These are phyloP conservation scores for Cheirogaleus major DNA, from an alignment of 2,797 vertebrate genomes.

Conservation along the genomic window DNA sequence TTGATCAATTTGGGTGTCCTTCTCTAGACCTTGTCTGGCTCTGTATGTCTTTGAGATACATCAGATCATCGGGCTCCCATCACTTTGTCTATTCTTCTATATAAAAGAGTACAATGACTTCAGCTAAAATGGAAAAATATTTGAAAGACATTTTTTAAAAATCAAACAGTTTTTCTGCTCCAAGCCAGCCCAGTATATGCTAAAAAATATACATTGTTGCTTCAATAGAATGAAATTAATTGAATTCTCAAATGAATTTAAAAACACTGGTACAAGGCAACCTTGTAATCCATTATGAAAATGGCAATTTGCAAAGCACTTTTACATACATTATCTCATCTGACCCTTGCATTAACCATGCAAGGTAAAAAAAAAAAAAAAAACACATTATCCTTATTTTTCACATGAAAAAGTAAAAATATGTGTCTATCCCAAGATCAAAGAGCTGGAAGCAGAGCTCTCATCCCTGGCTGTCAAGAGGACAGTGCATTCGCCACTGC, in stretches of 20 bases:
- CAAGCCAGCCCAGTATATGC: not conserved
- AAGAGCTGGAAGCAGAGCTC: not conserved
- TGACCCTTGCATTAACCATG: not conserved
- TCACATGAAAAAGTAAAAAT: not conserved
- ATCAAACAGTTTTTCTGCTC: slow-evolving; percentile 47
- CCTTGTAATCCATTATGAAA: slow-evolving; percentile 28
- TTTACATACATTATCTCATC: not conserved
- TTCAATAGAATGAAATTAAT: slow-evolving; percentile 42
- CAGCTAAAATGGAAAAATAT: slow-evolving; percentile 37
- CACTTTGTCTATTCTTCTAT: slow-evolving; percentile 41
- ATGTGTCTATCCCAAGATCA: not conserved
- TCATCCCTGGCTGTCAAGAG: not conserved
- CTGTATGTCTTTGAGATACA: slow-evolving; percentile 43
- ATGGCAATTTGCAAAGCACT: slow-evolving; percentile 5
- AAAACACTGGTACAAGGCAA: not conserved
- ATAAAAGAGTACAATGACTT: slow-evolving; percentile 47
- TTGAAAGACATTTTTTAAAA: slow-evolving; percentile 47
- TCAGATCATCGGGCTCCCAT: not conserved
- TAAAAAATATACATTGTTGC: slow-evolving; percentile 13
- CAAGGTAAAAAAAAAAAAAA: slow-evolving; percentile 23
- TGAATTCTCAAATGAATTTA: slow-evolving; percentile 41
- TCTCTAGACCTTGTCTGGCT: slow-evolving; percentile 52
- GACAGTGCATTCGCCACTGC: not conserved
- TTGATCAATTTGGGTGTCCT: slow-evolving; percentile 34
- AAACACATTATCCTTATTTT: not conserved